phyloP scores from a whole-genome alignment of 2,113 vertebrate species.

The Sialia sialis region DNA sequence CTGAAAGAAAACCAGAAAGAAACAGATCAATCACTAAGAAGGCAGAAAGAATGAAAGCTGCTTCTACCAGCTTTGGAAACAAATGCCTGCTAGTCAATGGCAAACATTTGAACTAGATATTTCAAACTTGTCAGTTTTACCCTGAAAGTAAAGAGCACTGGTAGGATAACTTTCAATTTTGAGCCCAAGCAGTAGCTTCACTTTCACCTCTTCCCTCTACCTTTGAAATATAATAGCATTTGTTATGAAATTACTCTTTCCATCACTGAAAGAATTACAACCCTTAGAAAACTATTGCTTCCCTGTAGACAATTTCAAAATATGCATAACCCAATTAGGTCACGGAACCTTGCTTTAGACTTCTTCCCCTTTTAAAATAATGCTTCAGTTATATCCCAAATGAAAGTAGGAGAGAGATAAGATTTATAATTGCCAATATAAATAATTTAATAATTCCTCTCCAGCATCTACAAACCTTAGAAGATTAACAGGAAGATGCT shows the following conservation, averaged over 20 bases:
- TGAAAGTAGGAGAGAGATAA: neutral
- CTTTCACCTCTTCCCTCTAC: conserved; percentile 14
- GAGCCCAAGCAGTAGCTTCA: conserved; percentile 10
- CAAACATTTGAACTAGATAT: conserved; percentile 44
- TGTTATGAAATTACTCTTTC: neutral
- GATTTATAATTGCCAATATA: neutral
- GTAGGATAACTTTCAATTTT: conserved; percentile 11
- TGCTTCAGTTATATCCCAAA: neutral
- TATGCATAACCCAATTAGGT: neutral
- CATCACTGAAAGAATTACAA: neutral
- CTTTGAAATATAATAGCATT: conserved; percentile 23
- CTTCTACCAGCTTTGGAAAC: conserved; percentile 14
- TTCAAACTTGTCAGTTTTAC: conserved; percentile 35
- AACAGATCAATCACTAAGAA: conserved; percentile 48
- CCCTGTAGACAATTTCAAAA: neutral
- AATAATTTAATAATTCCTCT: neutral
- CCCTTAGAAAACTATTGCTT: neutral
- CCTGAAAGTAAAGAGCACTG: conserved; percentile 6
- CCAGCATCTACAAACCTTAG: neutral
- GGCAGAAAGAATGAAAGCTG: conserved; percentile 13
- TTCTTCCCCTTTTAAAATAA: neutral
- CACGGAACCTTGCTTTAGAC: neutral
- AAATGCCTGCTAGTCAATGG: neutral
- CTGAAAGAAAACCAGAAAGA: conserved; percentile 16
- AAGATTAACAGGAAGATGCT: neutral